Conservation (phyloP, 1,140 invertebrate genomes). For the Drosophila takahashii region DNA sequence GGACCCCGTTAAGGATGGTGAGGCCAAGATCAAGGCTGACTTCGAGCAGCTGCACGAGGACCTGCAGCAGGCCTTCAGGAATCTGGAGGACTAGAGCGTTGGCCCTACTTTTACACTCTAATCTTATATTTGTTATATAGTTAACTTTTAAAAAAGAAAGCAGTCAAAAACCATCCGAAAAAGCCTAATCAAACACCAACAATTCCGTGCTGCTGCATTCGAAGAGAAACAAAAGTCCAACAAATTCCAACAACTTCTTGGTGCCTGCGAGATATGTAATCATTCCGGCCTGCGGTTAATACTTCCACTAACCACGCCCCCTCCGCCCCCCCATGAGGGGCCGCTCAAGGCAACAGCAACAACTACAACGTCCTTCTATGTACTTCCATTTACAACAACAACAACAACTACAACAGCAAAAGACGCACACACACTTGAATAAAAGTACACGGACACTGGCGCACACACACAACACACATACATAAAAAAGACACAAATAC, state of each 20-base stretch:
- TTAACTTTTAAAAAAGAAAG: conserved; percentile 75
- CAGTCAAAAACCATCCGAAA: conserved; percentile 47
- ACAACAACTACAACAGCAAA: conserved; percentile 39
- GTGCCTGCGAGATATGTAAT: conserved; percentile 64
- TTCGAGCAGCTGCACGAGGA: conserved; percentile 98
- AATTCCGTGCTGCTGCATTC: conserved; percentile 61
- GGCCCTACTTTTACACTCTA: conserved; percentile 75
- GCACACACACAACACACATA: conserved; percentile 25
- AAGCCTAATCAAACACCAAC: conserved; percentile 45
- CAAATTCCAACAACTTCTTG: conserved; percentile 54
- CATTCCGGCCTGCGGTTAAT: conserved; percentile 79
- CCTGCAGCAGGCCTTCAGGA: conserved; percentile 98
- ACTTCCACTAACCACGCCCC: conserved; percentile 34
- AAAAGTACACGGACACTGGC: conserved; percentile 12
- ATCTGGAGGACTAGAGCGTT: conserved; percentile 96
- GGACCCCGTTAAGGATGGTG: conserved; percentile 99
- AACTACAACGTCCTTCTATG: conserved; percentile 66
- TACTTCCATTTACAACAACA: conserved; percentile 61
- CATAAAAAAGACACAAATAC: conserved; percentile 59
- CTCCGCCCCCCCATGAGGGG: conserved; percentile 4
- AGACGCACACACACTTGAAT: conserved; percentile 38
- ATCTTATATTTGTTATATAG: conserved; percentile 82
- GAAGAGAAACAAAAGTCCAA: conserved; percentile 48
- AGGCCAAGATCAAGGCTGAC: conserved; percentile 98
- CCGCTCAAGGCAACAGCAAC: conserved; percentile 14